Evolutionary conservation across 2,888 invertebrate genomes (phyloP), one percentile per base, ranked within the genome.

Genomic region (Ormyrus pomaceus): DNA sequence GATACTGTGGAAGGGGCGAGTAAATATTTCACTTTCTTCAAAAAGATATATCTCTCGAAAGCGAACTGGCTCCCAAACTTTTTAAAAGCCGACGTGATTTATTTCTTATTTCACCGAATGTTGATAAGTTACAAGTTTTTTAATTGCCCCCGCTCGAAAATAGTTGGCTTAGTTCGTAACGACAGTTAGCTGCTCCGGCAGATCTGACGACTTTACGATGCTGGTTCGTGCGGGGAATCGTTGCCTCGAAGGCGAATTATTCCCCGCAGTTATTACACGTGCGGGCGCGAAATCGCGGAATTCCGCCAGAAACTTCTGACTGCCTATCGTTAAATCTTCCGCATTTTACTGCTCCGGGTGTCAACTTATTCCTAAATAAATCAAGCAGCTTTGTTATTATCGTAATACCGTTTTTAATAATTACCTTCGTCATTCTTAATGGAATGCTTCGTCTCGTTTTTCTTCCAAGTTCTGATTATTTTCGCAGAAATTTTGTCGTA

Each of bases 191-290:
- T 69, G 59, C 59, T 59, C 53, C 62, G 19, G 46, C 13, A 61
- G 68, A 69, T 69, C 11, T 46, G 53, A 55, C 62, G 68, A 76
- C 68, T 76, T 68, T 76, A 76, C 46, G 68, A 68, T 55, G 68
- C 53, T n/a, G 61, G 48, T 19, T 71, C 70, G 77, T 58, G 58
- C 64, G 10, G 58, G 13, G 66, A 74, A 74, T 79, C 56, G 55
- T 74, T 66, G 74, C 48, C 74, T 75, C 19, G 45, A 76, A 74
- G 50, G 59, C 74, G 71, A 66, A 76, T 80, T 79, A 79, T 79
- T 71, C 65, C 73, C 69, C 59, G 64, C 55, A 58, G 59, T 73
- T 70, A 80, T 77, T 72, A 65, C 69, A 72, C 65, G 66, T 77
- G 77, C 77, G 73, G 77, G 59, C 61, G 50, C 65, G 7, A 19